Conservation (phyloP, 2,113 vertebrate species). For the Cichladusa arquata region DNA sequence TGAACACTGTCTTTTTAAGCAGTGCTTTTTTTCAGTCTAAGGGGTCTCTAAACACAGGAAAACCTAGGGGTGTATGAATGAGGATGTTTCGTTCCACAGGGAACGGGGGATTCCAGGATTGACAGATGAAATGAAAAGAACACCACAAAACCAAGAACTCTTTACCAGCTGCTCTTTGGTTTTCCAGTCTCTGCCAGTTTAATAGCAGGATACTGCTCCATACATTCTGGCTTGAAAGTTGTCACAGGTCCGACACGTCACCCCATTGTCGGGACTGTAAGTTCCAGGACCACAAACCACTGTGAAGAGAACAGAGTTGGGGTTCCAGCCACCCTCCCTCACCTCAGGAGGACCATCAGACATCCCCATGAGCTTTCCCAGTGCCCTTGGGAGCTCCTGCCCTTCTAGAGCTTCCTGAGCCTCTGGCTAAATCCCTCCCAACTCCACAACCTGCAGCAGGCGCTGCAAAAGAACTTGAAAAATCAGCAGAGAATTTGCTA, state of each 20-base stretch:
- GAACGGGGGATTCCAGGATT: rapidly evolving
- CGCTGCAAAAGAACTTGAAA: neutral
- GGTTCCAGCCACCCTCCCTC: neutral
- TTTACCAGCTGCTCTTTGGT: neutral
- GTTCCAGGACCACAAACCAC: slow-evolving; percentile 75
- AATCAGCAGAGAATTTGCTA: neutral
- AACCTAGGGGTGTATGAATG: neutral
- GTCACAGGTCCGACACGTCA: slow-evolving; percentile 62
- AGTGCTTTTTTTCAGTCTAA: neutral
- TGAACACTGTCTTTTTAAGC: neutral
- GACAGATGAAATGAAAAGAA: neutral
- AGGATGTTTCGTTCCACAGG: neutral
- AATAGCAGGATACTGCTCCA: slow-evolving; percentile 70
- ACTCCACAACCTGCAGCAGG: neutral
- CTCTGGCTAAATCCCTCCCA: rapidly evolving
- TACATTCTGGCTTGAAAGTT: slow-evolving; percentile 3
- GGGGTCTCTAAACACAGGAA: neutral
- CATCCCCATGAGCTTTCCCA: neutral
- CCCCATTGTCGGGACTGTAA: slow-evolving; percentile 66
- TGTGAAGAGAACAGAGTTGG: slow-evolving; percentile 43
- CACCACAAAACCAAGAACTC: neutral
- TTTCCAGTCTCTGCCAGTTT: neutral
- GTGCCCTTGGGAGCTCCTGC: rapidly evolving
- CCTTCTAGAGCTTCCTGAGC: neutral
- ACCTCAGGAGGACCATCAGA: rapidly evolving